Percentiles rank a stretch among this genome's conserved stretches.
Conservation (phyloP, 2,797 vertebrate genomes). For the Catostomus latipinnis region DNA sequence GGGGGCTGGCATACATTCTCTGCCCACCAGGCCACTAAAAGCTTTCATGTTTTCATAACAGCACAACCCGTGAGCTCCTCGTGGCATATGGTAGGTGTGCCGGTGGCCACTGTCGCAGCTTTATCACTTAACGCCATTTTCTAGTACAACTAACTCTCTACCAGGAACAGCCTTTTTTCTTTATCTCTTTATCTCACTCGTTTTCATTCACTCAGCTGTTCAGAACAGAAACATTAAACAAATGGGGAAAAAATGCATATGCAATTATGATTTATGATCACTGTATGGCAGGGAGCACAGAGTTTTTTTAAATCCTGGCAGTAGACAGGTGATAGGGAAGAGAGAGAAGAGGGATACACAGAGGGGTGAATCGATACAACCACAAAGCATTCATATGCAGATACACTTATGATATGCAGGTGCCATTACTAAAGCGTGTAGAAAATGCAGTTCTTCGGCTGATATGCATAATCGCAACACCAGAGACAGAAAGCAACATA, state of each 20-base stretch:
- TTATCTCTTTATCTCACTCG: slow-evolving; percentile 19
- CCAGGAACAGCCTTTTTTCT: slow-evolving; percentile 53
- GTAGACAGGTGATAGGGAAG: slow-evolving; percentile 18
- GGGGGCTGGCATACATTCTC: slow-evolving; percentile 25
- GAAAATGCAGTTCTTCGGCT: slow-evolving; percentile 2
- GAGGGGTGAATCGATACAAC: slow-evolving; percentile 74
- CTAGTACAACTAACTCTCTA: slow-evolving; percentile 48
- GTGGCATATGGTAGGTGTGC: slow-evolving; percentile 58
- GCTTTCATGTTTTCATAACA: slow-evolving; percentile 58
- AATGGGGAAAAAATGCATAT: slow-evolving; percentile 79
- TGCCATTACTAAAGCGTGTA: slow-evolving; percentile 77
- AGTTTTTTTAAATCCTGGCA: slow-evolving; percentile 76
- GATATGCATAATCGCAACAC: slow-evolving; percentile 35
- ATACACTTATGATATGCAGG: slow-evolving; percentile 81
- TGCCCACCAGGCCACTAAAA: slow-evolving; percentile 52
- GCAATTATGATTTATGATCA: slow-evolving; percentile 86
- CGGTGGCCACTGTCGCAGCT: slow-evolving; percentile 41
- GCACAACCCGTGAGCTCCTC: slow-evolving; percentile 44
- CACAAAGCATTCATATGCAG: slow-evolving; percentile 80
- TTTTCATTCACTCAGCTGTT: slow-evolving; percentile 15
- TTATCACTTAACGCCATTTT: slow-evolving; percentile 50
- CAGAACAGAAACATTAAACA: slow-evolving; percentile 80
- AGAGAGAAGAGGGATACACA: slow-evolving; percentile 22
- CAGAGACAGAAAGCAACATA: slow-evolving; percentile 10
- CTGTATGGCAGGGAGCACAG: slow-evolving; percentile 77